phyloP scores from a whole-genome alignment of 2,888 invertebrate genomes.

The Tillus elongatus region DNA sequence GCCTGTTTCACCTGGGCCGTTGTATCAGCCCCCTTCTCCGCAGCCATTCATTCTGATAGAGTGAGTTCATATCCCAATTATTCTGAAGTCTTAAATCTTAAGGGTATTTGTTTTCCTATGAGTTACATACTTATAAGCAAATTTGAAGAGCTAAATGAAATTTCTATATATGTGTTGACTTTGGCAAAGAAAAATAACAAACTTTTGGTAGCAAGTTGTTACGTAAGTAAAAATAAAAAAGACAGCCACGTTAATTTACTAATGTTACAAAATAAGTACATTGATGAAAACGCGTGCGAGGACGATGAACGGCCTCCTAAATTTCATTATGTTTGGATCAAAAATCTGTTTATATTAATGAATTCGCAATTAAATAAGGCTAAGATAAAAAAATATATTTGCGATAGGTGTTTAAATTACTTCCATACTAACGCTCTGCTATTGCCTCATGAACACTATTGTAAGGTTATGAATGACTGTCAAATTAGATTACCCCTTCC shows the following conservation, averaged over 20 bases:
- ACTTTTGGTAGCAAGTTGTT: slow-evolving; percentile 9
- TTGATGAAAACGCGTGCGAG: too few relatives aligned
- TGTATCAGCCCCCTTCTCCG: slow-evolving; percentile 21
- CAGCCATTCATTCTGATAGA: slow-evolving; percentile 14
- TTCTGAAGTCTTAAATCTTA: slow-evolving; percentile 20
- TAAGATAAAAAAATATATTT: neutral
- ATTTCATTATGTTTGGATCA: slow-evolving; percentile 21
- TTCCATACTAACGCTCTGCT: neutral
- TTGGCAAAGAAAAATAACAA: slow-evolving; percentile 14
- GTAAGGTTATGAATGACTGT: neutral
- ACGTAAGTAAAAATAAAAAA: slow-evolving; percentile 14
- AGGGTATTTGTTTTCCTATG: slow-evolving; percentile 24
- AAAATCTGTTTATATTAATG: slow-evolving; percentile 15
- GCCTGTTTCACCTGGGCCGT: slow-evolving; percentile 26
- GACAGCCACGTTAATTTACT: slow-evolving; percentile 19
- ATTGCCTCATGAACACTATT: neutral
- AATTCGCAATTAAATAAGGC: too few relatives aligned
- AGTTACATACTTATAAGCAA: slow-evolving; percentile 19
- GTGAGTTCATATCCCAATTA: slow-evolving; percentile 22
- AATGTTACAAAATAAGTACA: slow-evolving; percentile 17
- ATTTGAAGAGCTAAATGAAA: slow-evolving; percentile 25
- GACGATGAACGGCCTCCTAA: slow-evolving; percentile 8
- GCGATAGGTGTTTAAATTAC: neutral
- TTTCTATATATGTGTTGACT: slow-evolving; percentile 23
- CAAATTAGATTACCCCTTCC: neutral